A percentile compares a stretch with the other conserved stretches of the same genome.
These are phyloP conservation scores for Melangyna quadrimaculata DNA, from an alignment of 2,888 invertebrate species.

Conservation along the genomic window DNA sequence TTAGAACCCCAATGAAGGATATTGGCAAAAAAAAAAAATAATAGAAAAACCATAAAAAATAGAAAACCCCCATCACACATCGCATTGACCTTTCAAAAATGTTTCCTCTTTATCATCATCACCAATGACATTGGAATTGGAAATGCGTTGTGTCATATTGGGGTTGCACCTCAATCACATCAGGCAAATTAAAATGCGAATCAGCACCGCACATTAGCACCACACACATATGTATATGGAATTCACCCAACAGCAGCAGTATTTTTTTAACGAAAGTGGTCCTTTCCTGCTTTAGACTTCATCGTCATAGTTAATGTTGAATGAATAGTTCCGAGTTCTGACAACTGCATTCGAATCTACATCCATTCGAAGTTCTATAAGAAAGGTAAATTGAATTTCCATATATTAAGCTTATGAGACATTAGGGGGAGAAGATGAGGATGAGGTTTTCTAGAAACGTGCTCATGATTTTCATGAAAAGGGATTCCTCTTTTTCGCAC, in stretches of 20 bases:
- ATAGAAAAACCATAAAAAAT: background rate
- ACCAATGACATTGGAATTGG: background rate
- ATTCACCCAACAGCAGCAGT: background rate
- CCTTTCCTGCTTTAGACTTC: background rate
- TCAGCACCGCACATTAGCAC: background rate
- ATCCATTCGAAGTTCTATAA: background rate
- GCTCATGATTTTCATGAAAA: background rate
- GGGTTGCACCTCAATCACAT: slow-evolving; percentile 1
- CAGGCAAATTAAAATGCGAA: slow-evolving; percentile 12
- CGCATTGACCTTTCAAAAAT: slow-evolving; percentile 18
- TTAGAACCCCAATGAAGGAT: background rate
- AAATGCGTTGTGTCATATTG: background rate
- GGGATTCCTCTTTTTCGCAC: background rate
- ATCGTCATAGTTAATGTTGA: background rate
- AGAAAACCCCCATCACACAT: slow-evolving; percentile 14
- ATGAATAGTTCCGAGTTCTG: background rate
- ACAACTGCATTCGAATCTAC: background rate
- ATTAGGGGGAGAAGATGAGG: background rate
- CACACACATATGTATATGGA: background rate
- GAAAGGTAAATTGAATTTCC: background rate
- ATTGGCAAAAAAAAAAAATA: background rate
- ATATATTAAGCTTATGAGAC: background rate
- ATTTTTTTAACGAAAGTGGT: background rate
- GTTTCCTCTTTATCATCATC: background rate
- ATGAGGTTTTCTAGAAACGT: background rate